These are phyloP conservation scores for Phenacoccus solenopsis DNA, from an alignment of 1,140 invertebrate genomes.

Conservation along the genomic window DNA sequence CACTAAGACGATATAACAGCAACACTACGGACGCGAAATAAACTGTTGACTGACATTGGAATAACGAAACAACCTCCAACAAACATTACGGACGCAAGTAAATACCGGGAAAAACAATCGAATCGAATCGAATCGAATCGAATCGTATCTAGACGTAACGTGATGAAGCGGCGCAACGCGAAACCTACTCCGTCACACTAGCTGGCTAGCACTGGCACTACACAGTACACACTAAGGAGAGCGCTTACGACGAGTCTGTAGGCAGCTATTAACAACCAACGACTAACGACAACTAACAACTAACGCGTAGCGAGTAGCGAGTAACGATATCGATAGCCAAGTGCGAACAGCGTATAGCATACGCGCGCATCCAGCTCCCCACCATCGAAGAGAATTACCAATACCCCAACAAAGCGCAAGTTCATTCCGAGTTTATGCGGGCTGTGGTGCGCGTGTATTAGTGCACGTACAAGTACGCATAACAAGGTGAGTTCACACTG, in stretches of 20 bases:
- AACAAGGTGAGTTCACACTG: neutral
- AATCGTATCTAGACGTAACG: too few species aligned
- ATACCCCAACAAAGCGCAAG: neutral
- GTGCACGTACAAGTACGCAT: too few species aligned
- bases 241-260: too few species aligned
- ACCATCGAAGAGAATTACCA: neutral
- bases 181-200: too few species aligned
- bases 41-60: constrained; percentile 15
- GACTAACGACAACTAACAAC: neutral
- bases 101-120: constrained; percentile 7
- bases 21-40: constrained; percentile 3
- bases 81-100: neutral
- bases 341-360: too few species aligned
- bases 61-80: constrained; percentile 13
- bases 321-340: too few species aligned
- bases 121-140: too few species aligned
- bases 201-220: neutral
- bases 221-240: too few species aligned
- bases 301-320: too few species aligned
- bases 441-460: too few species aligned
- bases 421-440: neutral
- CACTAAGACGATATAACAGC: too few species aligned
- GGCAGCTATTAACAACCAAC: neutral
- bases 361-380: neutral
- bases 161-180: too few species aligned